These are phyloP conservation scores for Clitarchus hookeri DNA, from an alignment of 2,888 invertebrate genomes.

Conservation along the genomic window DNA sequence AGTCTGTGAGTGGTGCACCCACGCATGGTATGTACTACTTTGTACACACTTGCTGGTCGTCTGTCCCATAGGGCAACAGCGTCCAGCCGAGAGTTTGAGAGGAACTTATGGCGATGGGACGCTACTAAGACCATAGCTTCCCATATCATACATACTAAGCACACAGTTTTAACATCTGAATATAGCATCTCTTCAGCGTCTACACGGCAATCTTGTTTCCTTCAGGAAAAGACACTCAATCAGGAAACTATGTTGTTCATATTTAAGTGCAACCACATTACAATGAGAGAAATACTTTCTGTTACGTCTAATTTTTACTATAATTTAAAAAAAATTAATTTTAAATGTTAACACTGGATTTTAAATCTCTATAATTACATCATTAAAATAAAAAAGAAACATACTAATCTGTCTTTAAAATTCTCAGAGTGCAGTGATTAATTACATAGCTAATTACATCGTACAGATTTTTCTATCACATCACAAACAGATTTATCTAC, in stretches of 20 bases:
- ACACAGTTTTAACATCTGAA: slow-evolving; percentile 2
- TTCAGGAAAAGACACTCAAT: slow-evolving; percentile 24
- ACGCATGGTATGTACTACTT: neutral
- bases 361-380: neutral
- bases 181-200: neutral
- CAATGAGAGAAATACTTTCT: slow-evolving; percentile 1
- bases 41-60: neutral
- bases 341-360: neutral
- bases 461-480: slow-evolving; percentile 14
- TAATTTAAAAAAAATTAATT: neutral
- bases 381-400: neutral
- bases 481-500: slow-evolving; percentile 14
- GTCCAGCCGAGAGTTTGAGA: slow-evolving; percentile 7
- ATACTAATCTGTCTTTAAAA: neutral
- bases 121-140: neutral
- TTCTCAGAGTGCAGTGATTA: slow-evolving; percentile 14
- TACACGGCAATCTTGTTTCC: slow-evolving; percentile 7
- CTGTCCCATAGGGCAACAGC: neutral
- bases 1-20: neutral
- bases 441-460: slow-evolving; percentile 9
- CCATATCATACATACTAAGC: neutral
- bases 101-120: neutral
- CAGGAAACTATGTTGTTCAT: slow-evolving; percentile 22
- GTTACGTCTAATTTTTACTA: neutral
- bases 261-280: neutral